phyloP scores from a whole-genome alignment of 2,888 invertebrate species.

The Dioctria rufipes region DNA sequence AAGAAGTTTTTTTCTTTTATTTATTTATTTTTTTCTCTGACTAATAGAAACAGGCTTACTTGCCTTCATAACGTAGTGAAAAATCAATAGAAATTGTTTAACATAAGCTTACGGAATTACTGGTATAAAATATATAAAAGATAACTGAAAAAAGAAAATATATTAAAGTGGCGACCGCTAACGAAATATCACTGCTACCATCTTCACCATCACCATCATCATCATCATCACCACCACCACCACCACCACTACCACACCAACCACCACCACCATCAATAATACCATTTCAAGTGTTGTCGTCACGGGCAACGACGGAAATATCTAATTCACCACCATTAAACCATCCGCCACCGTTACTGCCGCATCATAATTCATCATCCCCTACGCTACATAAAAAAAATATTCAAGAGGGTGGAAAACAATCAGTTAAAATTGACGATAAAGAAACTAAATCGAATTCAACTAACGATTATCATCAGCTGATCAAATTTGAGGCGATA shows the following conservation, averaged over 20 bases:
- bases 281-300: constrained; percentile 55
- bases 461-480: constrained; percentile 18
- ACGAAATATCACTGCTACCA: constrained; percentile 37
- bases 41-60: not conserved
- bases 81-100: constrained; percentile 14
- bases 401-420: not conserved
- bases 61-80: constrained; percentile 3
- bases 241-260: constrained; percentile 57
- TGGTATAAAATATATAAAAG: no score
- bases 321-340: constrained; percentile 65
- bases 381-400: constrained; percentile 57
- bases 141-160: not conserved
- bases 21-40: no score
- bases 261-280: constrained; percentile 51
- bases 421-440: not conserved
- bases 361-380: not conserved
- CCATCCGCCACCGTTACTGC: not conserved
- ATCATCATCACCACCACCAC: constrained; percentile 54
- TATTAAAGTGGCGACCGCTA: constrained; percentile 62
- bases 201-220: not conserved
- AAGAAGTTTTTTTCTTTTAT: not conserved
- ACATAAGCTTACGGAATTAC: no score
- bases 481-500: constrained; percentile 27
- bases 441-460: not conserved
- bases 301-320: constrained; percentile 64